Evolutionary conservation across 2,113 vertebrate species (phyloP).

Genomic region (Oceanodroma tethys): DNA sequence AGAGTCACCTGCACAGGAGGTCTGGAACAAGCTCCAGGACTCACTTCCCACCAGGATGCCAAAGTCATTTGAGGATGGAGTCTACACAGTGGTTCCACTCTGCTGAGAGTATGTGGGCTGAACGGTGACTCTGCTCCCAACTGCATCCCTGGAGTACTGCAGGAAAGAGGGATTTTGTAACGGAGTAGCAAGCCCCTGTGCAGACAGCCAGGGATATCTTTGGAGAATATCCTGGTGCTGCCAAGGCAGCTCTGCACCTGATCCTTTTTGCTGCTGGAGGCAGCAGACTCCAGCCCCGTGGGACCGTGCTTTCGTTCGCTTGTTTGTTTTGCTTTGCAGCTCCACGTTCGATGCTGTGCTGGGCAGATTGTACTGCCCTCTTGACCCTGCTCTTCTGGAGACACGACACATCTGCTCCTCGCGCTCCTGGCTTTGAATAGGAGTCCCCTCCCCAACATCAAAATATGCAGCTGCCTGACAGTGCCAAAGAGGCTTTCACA

Average conservation of each 20-base stretch:
- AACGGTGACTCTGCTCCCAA: background rate
- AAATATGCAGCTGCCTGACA: background rate
- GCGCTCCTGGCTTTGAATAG: background rate
- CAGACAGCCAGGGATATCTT: background rate
- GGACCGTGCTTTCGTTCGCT: background rate
- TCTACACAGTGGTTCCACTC: background rate
- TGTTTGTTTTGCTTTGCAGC: background rate
- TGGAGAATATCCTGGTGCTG: background rate
- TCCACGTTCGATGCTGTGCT: background rate
- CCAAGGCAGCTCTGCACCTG: background rate
- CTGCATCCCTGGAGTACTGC: background rate
- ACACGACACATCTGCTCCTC: background rate
- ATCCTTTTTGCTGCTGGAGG: background rate
- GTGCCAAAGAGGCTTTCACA: conserved; percentile 7
- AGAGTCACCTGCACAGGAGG: background rate
- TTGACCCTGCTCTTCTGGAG: background rate
- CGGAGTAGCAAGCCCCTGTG: background rate
- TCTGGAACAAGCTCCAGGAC: background rate
- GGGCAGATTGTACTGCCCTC: background rate
- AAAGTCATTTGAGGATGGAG: background rate
- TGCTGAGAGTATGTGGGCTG: background rate
- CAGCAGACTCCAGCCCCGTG: background rate
- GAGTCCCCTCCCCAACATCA: background rate
- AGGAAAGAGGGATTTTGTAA: background rate
- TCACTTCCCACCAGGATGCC: background rate